Evolutionary conservation across 2,797 vertebrate genomes (phyloP).

Genomic region (Gouania willdenowi): DNA sequence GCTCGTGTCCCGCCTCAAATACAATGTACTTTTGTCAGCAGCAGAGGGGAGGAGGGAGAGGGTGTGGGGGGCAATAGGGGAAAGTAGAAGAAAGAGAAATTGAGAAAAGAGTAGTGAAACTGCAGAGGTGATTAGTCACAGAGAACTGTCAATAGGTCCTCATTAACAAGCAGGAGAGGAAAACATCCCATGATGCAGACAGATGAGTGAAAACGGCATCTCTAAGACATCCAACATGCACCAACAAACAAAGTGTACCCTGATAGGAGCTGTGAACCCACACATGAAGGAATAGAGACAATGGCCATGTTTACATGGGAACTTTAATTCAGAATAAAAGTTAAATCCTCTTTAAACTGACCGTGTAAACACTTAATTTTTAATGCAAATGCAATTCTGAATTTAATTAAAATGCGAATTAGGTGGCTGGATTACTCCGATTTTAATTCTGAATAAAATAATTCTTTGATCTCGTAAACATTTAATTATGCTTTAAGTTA

Average conservation of each 20-base stretch:
- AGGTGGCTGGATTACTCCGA: too few relatives aligned
- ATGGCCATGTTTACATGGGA: too few relatives aligned
- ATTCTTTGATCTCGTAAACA: too few relatives aligned
- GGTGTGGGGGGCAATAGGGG: conserved; percentile 66
- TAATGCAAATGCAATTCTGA: too few relatives aligned
- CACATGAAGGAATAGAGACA: too few relatives aligned
- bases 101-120: conserved; percentile 60
- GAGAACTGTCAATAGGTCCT: conserved; percentile 52
- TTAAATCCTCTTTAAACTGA: too few relatives aligned
- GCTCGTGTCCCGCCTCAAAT: conserved; percentile 99
- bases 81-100: conserved; percentile 79
- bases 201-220: conserved; percentile 12
- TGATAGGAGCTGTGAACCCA: conserved; percentile 55
- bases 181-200: conserved; percentile 16
- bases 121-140: conserved; percentile 78
- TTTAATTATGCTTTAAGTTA: too few relatives aligned
- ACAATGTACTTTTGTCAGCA: conserved; percentile 97
- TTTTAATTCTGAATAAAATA: too few relatives aligned
- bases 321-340: too few relatives aligned
- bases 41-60: conserved; percentile 67
- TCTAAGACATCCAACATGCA: not conserved
- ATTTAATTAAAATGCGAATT: too few relatives aligned
- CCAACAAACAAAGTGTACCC: conserved; percentile 13
- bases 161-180: conserved; percentile 31
- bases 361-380: too few relatives aligned